Evolutionary conservation across 2,888 invertebrate species (phyloP).

Genomic region (Teleogryllus oceanicus): DNA sequence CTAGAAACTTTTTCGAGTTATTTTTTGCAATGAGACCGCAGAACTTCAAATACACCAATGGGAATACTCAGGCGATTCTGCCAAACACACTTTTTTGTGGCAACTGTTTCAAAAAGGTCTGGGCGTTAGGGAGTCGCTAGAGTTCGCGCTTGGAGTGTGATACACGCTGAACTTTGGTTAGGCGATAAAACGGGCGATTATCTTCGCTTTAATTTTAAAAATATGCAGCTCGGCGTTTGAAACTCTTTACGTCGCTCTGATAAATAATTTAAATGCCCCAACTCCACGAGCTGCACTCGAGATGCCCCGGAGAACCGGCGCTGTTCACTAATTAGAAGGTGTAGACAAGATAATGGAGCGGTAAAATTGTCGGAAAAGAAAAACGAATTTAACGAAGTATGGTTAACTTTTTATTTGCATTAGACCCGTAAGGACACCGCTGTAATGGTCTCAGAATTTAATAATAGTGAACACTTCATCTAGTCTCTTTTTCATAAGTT

Average conservation of each 20-base stretch:
- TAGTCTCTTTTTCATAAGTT: neutral
- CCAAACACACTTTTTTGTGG: no score
- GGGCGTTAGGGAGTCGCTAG: no score
- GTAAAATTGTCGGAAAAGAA: neutral
- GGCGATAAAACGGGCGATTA: no score
- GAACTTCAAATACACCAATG: no score
- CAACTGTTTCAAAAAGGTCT: no score
- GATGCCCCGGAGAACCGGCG: neutral
- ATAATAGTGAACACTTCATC: neutral
- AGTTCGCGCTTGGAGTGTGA: no score
- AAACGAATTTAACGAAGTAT: constrained; percentile 1
- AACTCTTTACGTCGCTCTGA: neutral
- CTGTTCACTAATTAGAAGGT: neutral
- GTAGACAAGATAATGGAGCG: constrained; percentile 6
- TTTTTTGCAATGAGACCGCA: no score
- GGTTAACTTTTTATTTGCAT: constrained; percentile 4
- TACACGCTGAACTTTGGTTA: no score
- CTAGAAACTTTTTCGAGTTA: no score
- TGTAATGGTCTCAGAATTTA: neutral
- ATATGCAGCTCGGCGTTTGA: neutral
- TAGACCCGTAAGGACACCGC: neutral
- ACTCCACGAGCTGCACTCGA: neutral
- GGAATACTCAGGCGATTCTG: no score
- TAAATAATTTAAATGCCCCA: neutral
- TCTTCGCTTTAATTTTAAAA: no score